Percentiles rank a stretch among this genome's conserved stretches.
Conservation (phyloP, 2,888 invertebrate genomes). For the Pocota personata region DNA sequence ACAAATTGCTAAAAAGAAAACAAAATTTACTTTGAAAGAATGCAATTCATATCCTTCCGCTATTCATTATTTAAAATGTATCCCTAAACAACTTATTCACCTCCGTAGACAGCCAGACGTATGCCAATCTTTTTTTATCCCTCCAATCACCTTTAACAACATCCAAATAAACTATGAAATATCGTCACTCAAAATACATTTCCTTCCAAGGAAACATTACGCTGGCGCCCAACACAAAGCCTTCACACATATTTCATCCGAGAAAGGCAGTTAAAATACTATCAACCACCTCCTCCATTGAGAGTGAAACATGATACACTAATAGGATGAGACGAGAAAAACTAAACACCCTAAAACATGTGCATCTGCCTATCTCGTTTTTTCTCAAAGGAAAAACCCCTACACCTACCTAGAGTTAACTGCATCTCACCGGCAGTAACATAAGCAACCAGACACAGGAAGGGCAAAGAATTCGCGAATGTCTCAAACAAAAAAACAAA, state of each 20-base stretch:
- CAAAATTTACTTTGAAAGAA: too few species aligned
- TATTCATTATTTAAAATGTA: too few species aligned
- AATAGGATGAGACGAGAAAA: constrained; percentile 1
- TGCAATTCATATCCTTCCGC: too few species aligned
- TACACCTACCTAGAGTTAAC: neutral
- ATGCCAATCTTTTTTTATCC: neutral
- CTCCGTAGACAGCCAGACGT: neutral
- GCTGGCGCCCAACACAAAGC: constrained; percentile 12
- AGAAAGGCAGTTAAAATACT: neutral
- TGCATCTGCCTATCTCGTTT: constrained; percentile 16
- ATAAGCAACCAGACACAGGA: neutral
- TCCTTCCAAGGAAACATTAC: neutral
- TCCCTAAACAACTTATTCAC: too few species aligned
- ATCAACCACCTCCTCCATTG: neutral
- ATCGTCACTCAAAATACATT: neutral
- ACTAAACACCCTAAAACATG: neutral
- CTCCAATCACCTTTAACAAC: neutral
- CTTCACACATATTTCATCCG: neutral
- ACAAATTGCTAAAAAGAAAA: too few species aligned
- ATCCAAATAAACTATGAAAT: neutral
- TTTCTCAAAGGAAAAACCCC: neutral
- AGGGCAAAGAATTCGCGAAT: constrained; percentile 15
- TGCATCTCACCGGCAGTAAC: neutral
- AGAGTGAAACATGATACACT: neutral
- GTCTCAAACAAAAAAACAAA: constrained; percentile 1